A percentile compares a stretch with the other conserved stretches of the same genome.
Evolutionary conservation across 2,113 vertebrate genomes (phyloP).

Genomic region (Microcebus murinus): DNA sequence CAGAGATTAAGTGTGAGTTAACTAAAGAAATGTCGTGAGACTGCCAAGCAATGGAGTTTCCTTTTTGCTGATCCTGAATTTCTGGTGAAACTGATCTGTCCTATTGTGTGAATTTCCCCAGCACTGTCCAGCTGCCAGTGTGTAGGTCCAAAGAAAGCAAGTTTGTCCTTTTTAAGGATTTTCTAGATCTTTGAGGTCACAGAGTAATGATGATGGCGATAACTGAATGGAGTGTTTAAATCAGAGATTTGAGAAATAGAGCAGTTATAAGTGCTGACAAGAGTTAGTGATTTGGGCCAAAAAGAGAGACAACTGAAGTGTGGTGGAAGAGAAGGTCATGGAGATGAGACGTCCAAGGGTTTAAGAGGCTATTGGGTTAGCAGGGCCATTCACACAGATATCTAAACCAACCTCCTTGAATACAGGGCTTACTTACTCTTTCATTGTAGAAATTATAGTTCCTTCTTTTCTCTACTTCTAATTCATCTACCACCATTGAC

Average conservation of each 20-base stretch:
- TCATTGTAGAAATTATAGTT: not conserved
- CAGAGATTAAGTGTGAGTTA: not conserved
- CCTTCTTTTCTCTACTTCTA: not conserved
- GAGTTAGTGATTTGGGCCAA: not conserved
- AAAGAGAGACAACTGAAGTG: not conserved
- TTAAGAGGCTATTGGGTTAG: not conserved
- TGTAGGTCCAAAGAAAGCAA: not conserved
- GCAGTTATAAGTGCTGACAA: not conserved
- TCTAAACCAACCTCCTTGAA: not conserved
- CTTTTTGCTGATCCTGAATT: not conserved
- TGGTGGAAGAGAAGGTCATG: not conserved
- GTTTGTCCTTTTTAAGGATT: not conserved
- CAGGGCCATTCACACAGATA: not conserved
- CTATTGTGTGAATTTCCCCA: not conserved
- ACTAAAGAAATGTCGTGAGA: not conserved
- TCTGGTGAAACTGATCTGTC: not conserved
- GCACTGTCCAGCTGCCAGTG: not conserved
- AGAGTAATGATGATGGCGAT: not conserved
- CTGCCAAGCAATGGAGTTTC: not conserved
- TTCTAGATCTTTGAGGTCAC: not conserved
- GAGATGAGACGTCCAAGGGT: not conserved
- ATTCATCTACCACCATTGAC: not conserved
- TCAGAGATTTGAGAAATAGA: not conserved
- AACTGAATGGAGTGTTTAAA: not conserved
- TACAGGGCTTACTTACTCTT: not conserved